phyloP scores from a whole-genome alignment of 2,888 invertebrate genomes.

The Anorthoa munda region DNA sequence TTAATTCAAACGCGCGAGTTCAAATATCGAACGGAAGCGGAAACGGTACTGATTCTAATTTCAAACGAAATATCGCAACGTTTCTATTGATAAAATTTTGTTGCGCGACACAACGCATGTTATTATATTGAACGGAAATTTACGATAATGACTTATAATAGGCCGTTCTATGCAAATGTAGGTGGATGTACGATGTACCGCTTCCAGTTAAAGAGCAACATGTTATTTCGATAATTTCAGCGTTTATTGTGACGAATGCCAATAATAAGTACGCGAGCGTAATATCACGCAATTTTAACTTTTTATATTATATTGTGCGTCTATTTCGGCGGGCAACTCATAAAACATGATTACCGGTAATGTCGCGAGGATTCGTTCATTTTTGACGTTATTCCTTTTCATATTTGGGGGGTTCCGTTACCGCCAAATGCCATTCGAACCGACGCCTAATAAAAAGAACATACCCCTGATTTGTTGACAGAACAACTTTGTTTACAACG shows the following conservation, averaged over 20 bases:
- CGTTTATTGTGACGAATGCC: conserved; percentile 70
- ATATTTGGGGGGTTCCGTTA: conserved; percentile 69
- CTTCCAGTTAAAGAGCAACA: conserved; percentile 58
- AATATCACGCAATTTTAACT: conserved; percentile 82
- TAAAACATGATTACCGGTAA: conserved; percentile 87
- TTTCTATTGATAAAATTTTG: conserved; percentile 89
- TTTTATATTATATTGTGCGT: conserved; percentile 81
- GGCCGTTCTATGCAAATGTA: conserved; percentile 77
- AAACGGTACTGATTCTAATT: conserved; percentile 90
- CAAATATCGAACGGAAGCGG: conserved; percentile 91
- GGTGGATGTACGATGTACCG: conserved; percentile 59
- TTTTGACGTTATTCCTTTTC: conserved; percentile 77
- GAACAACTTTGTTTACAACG: conserved; percentile 46
- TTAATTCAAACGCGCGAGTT: conserved; percentile 85
- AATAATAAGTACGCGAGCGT: conserved; percentile 69
- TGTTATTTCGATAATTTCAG: conserved; percentile 66
- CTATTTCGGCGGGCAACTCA: conserved; percentile 85
- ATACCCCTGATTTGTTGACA: conserved; percentile 55
- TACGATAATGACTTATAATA: conserved; percentile 86
- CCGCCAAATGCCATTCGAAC: conserved; percentile 63
- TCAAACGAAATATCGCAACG: conserved; percentile 89
- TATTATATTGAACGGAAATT: conserved; percentile 89
- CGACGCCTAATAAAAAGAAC: conserved; percentile 62
- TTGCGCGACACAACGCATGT: conserved; percentile 79
- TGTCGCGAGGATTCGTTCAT: conserved; percentile 81